Evolutionary conservation across 2,888 invertebrate species (phyloP).

Genomic region (Elmis aenea): DNA sequence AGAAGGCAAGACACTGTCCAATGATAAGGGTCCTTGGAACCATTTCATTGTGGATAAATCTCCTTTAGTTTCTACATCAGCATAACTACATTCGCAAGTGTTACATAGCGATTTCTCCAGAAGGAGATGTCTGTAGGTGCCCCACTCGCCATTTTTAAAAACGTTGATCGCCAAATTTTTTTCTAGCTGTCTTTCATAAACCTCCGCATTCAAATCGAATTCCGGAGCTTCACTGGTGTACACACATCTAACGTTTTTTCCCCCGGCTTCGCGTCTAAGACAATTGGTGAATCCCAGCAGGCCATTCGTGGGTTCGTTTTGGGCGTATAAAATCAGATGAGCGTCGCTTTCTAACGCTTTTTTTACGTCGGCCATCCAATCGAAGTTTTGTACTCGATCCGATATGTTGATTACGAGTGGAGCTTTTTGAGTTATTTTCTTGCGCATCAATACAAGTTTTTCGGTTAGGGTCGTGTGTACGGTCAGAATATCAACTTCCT

Average conservation of each 20-base stretch:
- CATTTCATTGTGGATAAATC: slow-evolving; percentile 83
- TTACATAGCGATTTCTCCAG: slow-evolving; percentile 52
- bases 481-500: no score
- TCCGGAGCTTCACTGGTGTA: slow-evolving; percentile 63
- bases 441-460: no score
- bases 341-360: slow-evolving; percentile 39
- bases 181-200: slow-evolving; percentile 62
- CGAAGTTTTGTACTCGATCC: slow-evolving; percentile 44
- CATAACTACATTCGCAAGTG: slow-evolving; percentile 64
- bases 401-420: slow-evolving; percentile 50
- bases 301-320: slow-evolving; percentile 68
- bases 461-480: no score
- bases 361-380: slow-evolving; percentile 52
- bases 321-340: no score
- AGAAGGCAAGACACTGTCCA: slow-evolving; percentile 17
- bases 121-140: slow-evolving; percentile 76
- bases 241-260: slow-evolving; percentile 56
- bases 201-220: slow-evolving; percentile 59
- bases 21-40: slow-evolving; percentile 62
- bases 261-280: slow-evolving; percentile 70
- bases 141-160: slow-evolving; percentile 54
- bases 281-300: slow-evolving; percentile 86
- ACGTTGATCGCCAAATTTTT: slow-evolving; percentile 80
- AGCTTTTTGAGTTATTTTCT: no score
- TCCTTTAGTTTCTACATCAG: slow-evolving; percentile 72